Percentiles rank a stretch among this genome's conserved stretches.
Conservation (phyloP, 2,113 vertebrate genomes). For the Macaca fascicularis region T2T-MFA8v1.1 NC_088375.1:77073501-77074000, state of each 20-base stretch:
- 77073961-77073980: neutral
- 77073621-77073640: neutral
- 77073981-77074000: neutral
- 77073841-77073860: neutral
- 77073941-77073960: neutral
- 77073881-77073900: neutral
- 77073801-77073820: neutral
- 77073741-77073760: neutral
- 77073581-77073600: neutral
- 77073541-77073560: neutral
- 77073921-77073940: neutral
- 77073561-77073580: neutral
- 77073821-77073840: neutral
- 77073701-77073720: neutral
- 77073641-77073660: neutral
- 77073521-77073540: neutral
- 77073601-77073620: neutral
- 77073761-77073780: neutral
- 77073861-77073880: neutral
- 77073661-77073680: neutral
- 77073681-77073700: neutral
- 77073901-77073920: neutral
- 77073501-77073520: neutral
- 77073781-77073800: neutral
- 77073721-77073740: neutral